Evolutionary conservation across 2,113 vertebrate species (phyloP), one percentile per base, ranked within the genome.

Genomic region (Clarias magur): DNA sequence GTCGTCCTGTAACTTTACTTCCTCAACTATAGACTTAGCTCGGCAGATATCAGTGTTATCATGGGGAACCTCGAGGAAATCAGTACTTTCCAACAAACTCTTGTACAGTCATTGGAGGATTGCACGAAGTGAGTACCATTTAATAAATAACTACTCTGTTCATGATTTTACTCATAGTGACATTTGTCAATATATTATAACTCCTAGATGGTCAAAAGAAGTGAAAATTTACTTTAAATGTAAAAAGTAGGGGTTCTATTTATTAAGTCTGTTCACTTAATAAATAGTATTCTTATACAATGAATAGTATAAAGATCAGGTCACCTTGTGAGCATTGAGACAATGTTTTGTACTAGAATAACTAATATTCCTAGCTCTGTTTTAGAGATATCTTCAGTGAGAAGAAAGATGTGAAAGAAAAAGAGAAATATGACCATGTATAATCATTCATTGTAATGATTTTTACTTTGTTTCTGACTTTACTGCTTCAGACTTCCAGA

Each of bases 41-140:
- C 94, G 11, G 90, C 95, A 81, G 97, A 96, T 84, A 95, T 95
- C 82, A 95, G 95, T 38, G 93, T 97, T 85, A 96, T 99, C 93
- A 94, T 98, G 94, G 98, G 97, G 57, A 99, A 99, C 89, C 95
- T 99, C 48, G 98, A 99, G 90, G 98, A 99, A 91, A 99, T 99
- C 92, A 96, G 96, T 92, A 96, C 97, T 92, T 99, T 99, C 93
- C 98, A 99, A 93, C 98, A 99, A 93, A 96, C 97, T 94, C 96
- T 99, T 60, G 97, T 99, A 89, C 98, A 99, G 92, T 97, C 97
- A 75, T 93, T 99, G 93, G 98, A 99, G 94, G 98, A 99, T 90
- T 97, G 97, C 93, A 97, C 97, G 92, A 99, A 97, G 98, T 99
- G 89, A 96, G 97, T 97, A 91, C 75, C 86, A 15, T 42, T 48